Conservation (phyloP, 2,797 vertebrate genomes). For the Pangasius sanitwongsei region DNA sequence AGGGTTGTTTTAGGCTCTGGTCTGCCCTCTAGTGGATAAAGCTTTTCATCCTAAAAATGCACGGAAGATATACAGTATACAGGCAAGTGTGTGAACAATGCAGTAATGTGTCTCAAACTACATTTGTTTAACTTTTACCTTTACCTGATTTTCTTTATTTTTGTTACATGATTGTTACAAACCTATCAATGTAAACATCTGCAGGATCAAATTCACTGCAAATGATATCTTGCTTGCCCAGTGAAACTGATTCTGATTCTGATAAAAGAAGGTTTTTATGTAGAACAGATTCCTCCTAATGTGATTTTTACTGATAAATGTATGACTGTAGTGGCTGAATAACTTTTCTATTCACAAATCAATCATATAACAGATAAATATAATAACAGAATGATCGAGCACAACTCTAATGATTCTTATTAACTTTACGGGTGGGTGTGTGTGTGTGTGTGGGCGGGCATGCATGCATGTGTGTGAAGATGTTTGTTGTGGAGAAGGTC, state of each 20-base stretch:
- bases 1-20: not conserved
- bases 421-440: constrained; percentile 27
- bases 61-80: not conserved
- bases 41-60: not conserved
- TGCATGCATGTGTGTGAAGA: constrained; percentile 60
- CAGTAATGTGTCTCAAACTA: not conserved
- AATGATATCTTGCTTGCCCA: not conserved
- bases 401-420: constrained; percentile 10
- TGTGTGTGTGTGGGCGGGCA: not conserved
- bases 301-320: not conserved
- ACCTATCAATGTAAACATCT: not conserved
- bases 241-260: not conserved
- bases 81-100: not conserved
- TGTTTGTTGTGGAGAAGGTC: constrained; percentile 77
- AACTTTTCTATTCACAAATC: not conserved
- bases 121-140: not conserved
- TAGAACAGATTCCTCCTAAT: too few species aligned
- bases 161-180: not conserved
- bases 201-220: too few species aligned
- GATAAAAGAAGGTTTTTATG: not conserved
- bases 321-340: not conserved
- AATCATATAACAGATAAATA: not conserved
- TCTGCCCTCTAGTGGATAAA: constrained; percentile 16
- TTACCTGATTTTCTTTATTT: not conserved
- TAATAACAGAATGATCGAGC: constrained; percentile 19